Conservation (phyloP, 2,113 vertebrate genomes). For the Notiomystis cincta region DNA sequence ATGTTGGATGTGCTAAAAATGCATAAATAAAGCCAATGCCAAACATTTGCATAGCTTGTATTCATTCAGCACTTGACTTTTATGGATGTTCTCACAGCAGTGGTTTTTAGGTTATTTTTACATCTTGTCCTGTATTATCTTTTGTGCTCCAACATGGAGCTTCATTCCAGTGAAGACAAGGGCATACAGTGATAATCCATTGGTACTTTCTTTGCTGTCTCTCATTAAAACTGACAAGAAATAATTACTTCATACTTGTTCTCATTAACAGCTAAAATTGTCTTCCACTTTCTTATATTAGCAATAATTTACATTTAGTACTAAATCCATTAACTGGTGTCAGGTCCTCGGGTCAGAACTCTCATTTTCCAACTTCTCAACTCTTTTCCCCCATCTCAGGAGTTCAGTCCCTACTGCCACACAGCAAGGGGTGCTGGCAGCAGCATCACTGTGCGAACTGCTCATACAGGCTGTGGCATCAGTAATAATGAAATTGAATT, state of each 20-base stretch:
- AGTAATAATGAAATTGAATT: neutral
- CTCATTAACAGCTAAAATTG: slow-evolving; percentile 20
- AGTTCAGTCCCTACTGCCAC: neutral
- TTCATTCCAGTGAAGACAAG: neutral
- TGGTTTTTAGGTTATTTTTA: neutral
- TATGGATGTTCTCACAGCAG: neutral
- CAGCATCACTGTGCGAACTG: neutral
- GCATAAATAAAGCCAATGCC: neutral
- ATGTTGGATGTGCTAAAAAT: neutral
- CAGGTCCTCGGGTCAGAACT: neutral
- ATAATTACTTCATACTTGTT: slow-evolving; percentile 34
- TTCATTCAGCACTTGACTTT: neutral
- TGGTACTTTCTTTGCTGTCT: neutral
- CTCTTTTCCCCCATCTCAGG: neutral
- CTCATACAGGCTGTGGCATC: accelerated
- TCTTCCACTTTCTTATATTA: neutral
- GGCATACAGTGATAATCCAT: neutral
- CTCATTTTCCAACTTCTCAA: neutral
- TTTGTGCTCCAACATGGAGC: neutral
- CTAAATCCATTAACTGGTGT: slow-evolving; percentile 3
- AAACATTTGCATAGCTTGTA: neutral
- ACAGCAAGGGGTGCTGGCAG: neutral
- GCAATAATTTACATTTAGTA: slow-evolving; percentile 6
- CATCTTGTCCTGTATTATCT: neutral
- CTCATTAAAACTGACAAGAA: slow-evolving; percentile 35